phyloP scores from a whole-genome alignment of 2,797 vertebrate genomes.

The Thaleichthys pacificus region DNA sequence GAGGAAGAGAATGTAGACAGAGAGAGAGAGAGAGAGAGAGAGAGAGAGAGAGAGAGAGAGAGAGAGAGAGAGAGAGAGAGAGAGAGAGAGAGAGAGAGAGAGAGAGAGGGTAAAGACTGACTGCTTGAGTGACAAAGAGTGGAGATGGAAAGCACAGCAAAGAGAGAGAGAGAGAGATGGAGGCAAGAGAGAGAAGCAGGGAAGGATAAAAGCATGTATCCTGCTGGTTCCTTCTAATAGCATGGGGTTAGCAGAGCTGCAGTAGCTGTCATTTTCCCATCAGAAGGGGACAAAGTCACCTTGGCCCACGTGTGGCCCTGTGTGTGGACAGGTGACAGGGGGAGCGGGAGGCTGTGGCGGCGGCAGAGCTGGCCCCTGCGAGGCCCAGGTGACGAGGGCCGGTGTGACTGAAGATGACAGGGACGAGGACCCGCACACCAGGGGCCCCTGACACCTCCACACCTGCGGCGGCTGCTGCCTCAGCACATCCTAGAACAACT shows the following conservation, averaged over 20 bases:
- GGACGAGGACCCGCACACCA: constrained; percentile 65
- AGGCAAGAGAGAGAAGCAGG: constrained; percentile 3
- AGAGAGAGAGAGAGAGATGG: neutral
- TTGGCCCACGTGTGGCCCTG: constrained; percentile 62
- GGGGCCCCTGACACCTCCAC: constrained; percentile 62
- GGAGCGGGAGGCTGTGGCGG: constrained; percentile 39
- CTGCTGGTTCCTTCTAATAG: constrained; percentile 48
- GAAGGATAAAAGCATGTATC: constrained; percentile 28
- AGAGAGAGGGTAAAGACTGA: neutral
- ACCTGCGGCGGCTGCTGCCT: constrained; percentile 68
- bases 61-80: neutral
- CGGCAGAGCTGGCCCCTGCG: constrained; percentile 39
- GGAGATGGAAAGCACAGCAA: neutral
- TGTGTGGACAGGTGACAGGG: constrained; percentile 73
- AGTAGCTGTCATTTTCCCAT: constrained; percentile 75
- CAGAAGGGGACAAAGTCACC: constrained; percentile 75
- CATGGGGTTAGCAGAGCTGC: constrained; percentile 42
- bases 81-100: neutral
- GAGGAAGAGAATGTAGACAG: constrained; percentile 26
- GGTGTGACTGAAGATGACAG: constrained; percentile 75
- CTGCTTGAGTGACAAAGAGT: no score
- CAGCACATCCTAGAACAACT: constrained; percentile 68
- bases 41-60: neutral
- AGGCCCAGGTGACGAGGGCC: constrained; percentile 63
- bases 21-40: neutral